Base-by-base conservation (phyloP, 2,797 vertebrate genomes). In the Pelodytes ibericus region DNA sequence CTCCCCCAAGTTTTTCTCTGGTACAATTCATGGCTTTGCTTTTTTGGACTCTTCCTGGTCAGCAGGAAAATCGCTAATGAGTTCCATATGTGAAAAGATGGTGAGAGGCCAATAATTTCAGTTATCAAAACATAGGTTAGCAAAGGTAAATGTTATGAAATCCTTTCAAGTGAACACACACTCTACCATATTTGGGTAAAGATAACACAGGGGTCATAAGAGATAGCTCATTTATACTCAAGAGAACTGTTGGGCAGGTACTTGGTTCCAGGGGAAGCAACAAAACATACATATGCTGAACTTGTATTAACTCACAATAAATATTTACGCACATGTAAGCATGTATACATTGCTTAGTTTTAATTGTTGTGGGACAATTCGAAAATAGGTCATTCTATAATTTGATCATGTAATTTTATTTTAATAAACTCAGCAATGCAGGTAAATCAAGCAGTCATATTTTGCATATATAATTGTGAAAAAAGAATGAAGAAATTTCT, bases 51-150 rank as follows among this genome's bases (percentile, higher is more conserved):
- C 0, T 0, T 67, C 0, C 67, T 80, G 66, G 25, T 77, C 9
- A 25, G 44, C 11, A 70, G 74, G 36, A 81, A 39, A 56, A 56
- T 18, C 76, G 0, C 10, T 56, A 49, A 80, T 71, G 22, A 36
- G 6, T 72, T 16, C 8, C 65, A 82, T 80, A 77, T 83, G 80
- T 77, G 66, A 62, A 60, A 56, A 83, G 76, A 79, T 68, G 69
- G 75, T 0, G 0, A 27, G 58, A 76, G 59, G 80, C 67, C 67
- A 80, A 74, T 18, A 53, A 56, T 64, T 7, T 30, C 72, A 86
- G 71, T 85, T 75, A 84, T 85, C 3, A 0, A 0, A 0, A 82
- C 81, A 82, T 26, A 79, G 83, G 79, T 79, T 77, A 71, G 29
- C 4, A 64, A 16, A 1, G 77, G 63, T 22, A 53, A 33, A 66